Conservation (phyloP, 2,797 vertebrate genomes). For the Helostoma temminkii region DNA sequence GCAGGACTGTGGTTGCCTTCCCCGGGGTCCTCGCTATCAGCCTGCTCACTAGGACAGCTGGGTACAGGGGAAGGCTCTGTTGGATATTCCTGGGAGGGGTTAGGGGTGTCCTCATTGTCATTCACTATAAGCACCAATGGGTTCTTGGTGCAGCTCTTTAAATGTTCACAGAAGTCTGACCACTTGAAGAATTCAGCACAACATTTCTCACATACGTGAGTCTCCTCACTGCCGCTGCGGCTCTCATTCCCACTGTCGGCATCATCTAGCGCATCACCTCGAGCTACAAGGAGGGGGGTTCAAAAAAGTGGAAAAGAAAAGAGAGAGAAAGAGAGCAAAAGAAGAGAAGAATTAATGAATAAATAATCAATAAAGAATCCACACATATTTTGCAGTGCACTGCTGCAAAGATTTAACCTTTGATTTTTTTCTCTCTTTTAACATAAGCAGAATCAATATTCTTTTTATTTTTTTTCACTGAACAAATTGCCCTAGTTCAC, state of each 20-base stretch:
- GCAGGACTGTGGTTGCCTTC: slow-evolving; percentile 86
- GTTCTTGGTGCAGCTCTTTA: slow-evolving; percentile 94
- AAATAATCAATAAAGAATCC: slow-evolving; percentile 86
- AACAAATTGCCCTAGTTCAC: slow-evolving; percentile 96
- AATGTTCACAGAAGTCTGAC: slow-evolving; percentile 97
- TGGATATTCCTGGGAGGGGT: slow-evolving; percentile 86
- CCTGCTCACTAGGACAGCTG: slow-evolving; percentile 91
- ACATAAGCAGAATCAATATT: slow-evolving; percentile 94
- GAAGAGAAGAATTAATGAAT: slow-evolving; percentile 83
- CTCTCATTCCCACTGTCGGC: slow-evolving; percentile 96
- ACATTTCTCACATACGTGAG: slow-evolving; percentile 95
- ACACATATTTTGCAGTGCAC: slow-evolving; percentile 85
- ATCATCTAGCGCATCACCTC: slow-evolving; percentile 92
- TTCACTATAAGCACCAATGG: slow-evolving; percentile 95
- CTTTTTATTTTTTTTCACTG: slow-evolving; percentile 88
- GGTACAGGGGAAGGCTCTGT: slow-evolving; percentile 89
- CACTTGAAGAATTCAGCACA: slow-evolving; percentile 99
- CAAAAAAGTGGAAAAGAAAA: slow-evolving; percentile 36
- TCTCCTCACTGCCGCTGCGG: slow-evolving; percentile 96
- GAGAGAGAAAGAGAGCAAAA: slow-evolving; percentile 45
- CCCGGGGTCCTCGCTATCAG: slow-evolving; percentile 88
- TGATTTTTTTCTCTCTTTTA: slow-evolving; percentile 84
- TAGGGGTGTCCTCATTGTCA: slow-evolving; percentile 92
- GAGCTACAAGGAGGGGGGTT: slow-evolving; percentile 77
- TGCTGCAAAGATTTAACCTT: slow-evolving; percentile 85